Base-by-base conservation (phyloP, 2,797 vertebrate genomes). In the Sparus aurata region DNA sequence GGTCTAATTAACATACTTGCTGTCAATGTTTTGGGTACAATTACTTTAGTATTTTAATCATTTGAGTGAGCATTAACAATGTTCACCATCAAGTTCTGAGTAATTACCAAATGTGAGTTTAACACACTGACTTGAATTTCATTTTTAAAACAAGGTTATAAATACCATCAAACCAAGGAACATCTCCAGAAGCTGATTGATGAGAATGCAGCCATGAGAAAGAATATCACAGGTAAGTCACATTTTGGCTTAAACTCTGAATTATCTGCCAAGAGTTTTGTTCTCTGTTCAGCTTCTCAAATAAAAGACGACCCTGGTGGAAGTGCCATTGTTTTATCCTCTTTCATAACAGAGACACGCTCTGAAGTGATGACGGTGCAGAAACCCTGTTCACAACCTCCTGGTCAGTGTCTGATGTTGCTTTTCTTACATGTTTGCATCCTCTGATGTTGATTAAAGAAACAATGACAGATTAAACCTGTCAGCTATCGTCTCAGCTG, bases 191-290 rank as follows among this genome's bases (percentile, higher is more conserved):
- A 2, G 4, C 18, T 80, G 57, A 9, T 1, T 2, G 17, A 2
- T 5, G 0, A 45, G 45, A 5, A 45, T 16, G 13, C 4, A 15
- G 45, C 45, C 15, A 1, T 34, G 1, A 25, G 1, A 6, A 59
- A 3, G 8, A 67, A 75, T 7, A 4, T 73, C 34, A 61, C 74
- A 55, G 68, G 82, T 89, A 27, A 67, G 25, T 38, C 38, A 38
- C 38, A 38, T 38, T 38, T 10, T 38, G 38, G 38, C 38, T 38
- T 11, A 38, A 38, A 38, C 43, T 45, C 43, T 12, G n/a, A 45
- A 12, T 45, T 15, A 13, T n/a, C 43, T 38, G 38, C 38, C 38
- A 11, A 45, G 20, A 52, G 27, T 18, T 41, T 25, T 41, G 7
- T 16, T 61, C n/a, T 47, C 52, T 25, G 13, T 30, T 63, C 22